Base-by-base conservation (phyloP, 1,140 invertebrate species). In the Drosophila virilis region DNA sequence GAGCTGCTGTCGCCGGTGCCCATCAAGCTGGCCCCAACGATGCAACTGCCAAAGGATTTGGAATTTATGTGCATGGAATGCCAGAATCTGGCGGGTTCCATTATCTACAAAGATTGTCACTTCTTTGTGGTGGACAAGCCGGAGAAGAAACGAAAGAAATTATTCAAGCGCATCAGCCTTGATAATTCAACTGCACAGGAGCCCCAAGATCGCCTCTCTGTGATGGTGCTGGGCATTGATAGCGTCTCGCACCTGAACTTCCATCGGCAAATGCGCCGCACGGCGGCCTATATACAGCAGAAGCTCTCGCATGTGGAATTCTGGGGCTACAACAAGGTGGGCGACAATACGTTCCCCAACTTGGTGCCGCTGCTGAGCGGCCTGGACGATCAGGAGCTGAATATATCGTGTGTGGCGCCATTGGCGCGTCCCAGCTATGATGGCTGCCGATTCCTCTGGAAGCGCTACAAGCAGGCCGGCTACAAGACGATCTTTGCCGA, bases 151-250 rank as follows among this genome's bases (percentile, higher is more conserved):
- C 6, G 51, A 37, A 50, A 66, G 37, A 22, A 8, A 2, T 8
- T 6, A 8, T 51, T 62, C 10, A 59, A 71, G 8, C 33, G 42
- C 1, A 43, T 37, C 1, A 71, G 33, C 46, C 40, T 58, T 4
- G 89, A 89, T 32, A 38, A 48, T 8, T 83, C 10, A 17, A 13
- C 17, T 46, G 42, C 17, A 22, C 45, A 15, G 1, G 9, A 17
- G 12, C 42, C 0, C 37, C 28, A 43, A 33, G 89, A 40, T 77
- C 79, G 48, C 91, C 94, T 92, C 10, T 92, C 91, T 0, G 93
- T 98, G 0, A 93, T 98, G 22, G 93, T 98, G 9, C 90, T 98
- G n/a, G 97, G 97, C 0, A 93, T 98, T 12, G 97, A 98, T 90
- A 96, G 96, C 0, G 94, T 98, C 1, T 98, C 97, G 0, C 94